Conservation (phyloP, 1,140 invertebrate species). For the Micrasema minimum region DNA sequence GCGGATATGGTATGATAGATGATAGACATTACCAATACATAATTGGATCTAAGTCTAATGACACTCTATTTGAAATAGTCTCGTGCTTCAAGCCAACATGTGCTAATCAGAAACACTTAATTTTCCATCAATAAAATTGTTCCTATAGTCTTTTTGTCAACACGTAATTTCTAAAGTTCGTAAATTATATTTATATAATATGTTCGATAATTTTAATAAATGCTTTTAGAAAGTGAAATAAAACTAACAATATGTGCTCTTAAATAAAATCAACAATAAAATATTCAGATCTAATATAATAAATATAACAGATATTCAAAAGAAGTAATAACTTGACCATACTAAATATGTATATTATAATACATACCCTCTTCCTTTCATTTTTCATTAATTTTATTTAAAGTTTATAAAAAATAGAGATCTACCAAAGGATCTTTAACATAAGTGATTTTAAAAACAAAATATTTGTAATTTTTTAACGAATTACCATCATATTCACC, state of each 20-base stretch:
- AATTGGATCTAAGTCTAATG: constrained; percentile 2
- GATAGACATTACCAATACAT: too few species aligned
- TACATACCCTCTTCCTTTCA: not conserved
- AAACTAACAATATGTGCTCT: constrained; percentile 32
- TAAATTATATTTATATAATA: not conserved
- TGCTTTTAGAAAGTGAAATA: constrained; percentile 22
- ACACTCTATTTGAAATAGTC: constrained; percentile 3
- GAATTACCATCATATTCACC: too few species aligned
- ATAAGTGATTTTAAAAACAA: constrained; percentile 25
- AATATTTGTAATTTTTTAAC: constrained; percentile 17
- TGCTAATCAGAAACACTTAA: constrained; percentile 26
- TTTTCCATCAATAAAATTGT: constrained; percentile 18
- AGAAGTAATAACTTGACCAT: constrained; percentile 26
- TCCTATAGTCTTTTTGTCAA: constrained; percentile 32
- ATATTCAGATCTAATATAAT: constrained; percentile 35
- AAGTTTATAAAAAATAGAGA: constrained; percentile 24
- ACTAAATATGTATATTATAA: constrained; percentile 9
- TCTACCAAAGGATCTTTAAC: constrained; percentile 18
- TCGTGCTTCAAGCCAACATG: constrained; percentile 33
- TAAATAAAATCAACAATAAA: constrained; percentile 40
- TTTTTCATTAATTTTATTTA: constrained; percentile 17
- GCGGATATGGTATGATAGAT: too few species aligned
- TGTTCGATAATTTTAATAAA: constrained; percentile 30
- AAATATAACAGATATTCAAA: constrained; percentile 27
- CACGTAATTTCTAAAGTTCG: constrained; percentile 30